Evolutionary conservation across 2,888 invertebrate genomes (phyloP).

Genomic region (Hirtodrosophila confusa): DNA sequence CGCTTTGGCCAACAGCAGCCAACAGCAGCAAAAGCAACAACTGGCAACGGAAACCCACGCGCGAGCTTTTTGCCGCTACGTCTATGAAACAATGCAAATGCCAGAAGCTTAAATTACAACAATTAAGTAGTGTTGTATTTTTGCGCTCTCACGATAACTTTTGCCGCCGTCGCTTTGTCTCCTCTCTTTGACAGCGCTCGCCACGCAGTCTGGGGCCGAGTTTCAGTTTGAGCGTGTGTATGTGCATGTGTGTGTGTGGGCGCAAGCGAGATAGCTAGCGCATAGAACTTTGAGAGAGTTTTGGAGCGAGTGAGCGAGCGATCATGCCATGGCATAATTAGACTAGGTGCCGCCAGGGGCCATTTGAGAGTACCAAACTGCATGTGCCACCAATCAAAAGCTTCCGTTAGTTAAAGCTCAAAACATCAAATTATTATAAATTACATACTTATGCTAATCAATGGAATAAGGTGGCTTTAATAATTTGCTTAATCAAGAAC

Average conservation of each 20-base stretch:
- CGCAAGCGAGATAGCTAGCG: conserved; percentile 35
- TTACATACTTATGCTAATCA: too few relatives aligned
- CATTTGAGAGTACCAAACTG: too few relatives aligned
- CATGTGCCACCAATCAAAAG: too few relatives aligned
- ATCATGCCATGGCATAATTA: too few relatives aligned
- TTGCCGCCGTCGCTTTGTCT: conserved; percentile 1
- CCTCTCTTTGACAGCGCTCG: conserved; percentile 42
- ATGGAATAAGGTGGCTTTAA: too few relatives aligned
- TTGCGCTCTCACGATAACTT: conserved; percentile 24
- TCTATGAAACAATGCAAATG: conserved; percentile 68
- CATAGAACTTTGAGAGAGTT: conserved; percentile 4
- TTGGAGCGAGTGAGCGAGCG: conserved; percentile 24
- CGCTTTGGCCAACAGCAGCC: background rate
- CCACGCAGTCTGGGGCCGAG: conserved; percentile 64
- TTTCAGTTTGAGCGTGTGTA: background rate
- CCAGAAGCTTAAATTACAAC: conserved; percentile 37
- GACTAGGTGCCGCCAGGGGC: too few relatives aligned
- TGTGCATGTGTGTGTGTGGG: background rate
- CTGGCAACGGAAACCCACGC: conserved; percentile 51
- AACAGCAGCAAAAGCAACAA: conserved; percentile 7
- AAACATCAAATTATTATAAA: too few relatives aligned
- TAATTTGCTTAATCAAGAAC: too few relatives aligned
- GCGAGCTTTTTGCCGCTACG: conserved; percentile 40
- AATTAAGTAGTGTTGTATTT: conserved; percentile 14
- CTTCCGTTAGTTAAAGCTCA: too few relatives aligned